These are phyloP conservation scores for Tringa solitaria DNA, from an alignment of 2,113 vertebrate species.

Conservation along the genomic window DNA sequence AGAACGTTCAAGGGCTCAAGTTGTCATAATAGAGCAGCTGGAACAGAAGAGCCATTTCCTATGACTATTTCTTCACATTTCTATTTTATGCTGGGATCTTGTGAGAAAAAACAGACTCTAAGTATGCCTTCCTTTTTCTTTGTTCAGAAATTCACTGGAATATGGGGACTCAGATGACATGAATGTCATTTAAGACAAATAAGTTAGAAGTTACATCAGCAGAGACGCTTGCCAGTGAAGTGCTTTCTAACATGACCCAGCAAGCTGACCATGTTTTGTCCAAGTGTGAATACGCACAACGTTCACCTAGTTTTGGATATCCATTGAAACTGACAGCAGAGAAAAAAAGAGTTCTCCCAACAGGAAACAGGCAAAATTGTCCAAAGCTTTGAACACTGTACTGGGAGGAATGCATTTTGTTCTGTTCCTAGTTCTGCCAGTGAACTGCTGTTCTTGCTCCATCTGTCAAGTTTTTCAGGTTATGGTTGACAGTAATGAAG, in stretches of 20 bases:
- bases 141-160: background rate
- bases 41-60: constrained; percentile 21
- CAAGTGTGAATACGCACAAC: background rate
- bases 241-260: background rate
- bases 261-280: background rate
- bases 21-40: constrained; percentile 67
- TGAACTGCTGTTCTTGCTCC: background rate
- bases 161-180: background rate
- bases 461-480: background rate
- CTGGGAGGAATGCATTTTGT: background rate
- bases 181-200: background rate
- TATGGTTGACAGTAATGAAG: background rate
- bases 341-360: background rate
- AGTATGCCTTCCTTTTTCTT: background rate
- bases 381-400: background rate
- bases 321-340: background rate
- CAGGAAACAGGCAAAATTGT: background rate
- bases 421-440: background rate
- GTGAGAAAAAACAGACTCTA: background rate
- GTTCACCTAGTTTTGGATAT: background rate
- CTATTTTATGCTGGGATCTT: background rate
- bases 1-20: constrained; percentile 79
- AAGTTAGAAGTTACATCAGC: background rate
- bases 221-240: background rate
- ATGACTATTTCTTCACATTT: background rate